These are phyloP conservation scores for Cryptoprocta ferox DNA, from an alignment of 2,797 vertebrate species.

Conservation along the genomic window DNA sequence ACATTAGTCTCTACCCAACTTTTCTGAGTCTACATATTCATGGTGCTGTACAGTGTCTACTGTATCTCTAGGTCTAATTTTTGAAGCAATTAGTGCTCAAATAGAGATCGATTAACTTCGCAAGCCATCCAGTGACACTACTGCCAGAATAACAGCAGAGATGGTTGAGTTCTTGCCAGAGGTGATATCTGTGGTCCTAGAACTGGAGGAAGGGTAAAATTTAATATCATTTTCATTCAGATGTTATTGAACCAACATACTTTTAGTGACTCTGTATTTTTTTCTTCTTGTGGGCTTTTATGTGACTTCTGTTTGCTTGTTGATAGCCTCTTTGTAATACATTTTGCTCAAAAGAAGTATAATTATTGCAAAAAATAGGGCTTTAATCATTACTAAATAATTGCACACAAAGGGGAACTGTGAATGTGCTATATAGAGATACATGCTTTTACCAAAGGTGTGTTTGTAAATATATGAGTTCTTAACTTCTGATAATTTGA, in stretches of 20 bases:
- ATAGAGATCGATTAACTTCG: background rate
- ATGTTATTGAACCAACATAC: background rate
- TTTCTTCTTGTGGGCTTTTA: background rate
- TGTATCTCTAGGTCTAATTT: background rate
- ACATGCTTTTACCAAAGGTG: background rate
- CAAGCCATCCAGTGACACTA: background rate
- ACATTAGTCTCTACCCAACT: background rate
- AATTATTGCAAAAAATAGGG: background rate
- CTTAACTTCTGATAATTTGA: background rate
- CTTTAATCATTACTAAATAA: constrained; percentile 16
- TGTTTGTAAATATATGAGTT: constrained; percentile 22
- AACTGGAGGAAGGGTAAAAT: background rate
- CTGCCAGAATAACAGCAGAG: background rate
- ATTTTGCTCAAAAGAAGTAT: background rate
- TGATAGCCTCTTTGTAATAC: background rate
- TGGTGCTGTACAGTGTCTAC: background rate
- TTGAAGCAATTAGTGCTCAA: background rate
- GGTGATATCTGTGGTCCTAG: background rate
- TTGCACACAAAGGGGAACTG: background rate
- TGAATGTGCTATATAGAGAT: background rate
- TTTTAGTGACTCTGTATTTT: background rate
- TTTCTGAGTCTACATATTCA: background rate
- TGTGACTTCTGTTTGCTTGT: background rate
- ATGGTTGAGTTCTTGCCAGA: background rate
- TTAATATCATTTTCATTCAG: constrained; percentile 35